phyloP scores from a whole-genome alignment of 1,140 invertebrate species.

The Tetranychus urticae region DNA sequence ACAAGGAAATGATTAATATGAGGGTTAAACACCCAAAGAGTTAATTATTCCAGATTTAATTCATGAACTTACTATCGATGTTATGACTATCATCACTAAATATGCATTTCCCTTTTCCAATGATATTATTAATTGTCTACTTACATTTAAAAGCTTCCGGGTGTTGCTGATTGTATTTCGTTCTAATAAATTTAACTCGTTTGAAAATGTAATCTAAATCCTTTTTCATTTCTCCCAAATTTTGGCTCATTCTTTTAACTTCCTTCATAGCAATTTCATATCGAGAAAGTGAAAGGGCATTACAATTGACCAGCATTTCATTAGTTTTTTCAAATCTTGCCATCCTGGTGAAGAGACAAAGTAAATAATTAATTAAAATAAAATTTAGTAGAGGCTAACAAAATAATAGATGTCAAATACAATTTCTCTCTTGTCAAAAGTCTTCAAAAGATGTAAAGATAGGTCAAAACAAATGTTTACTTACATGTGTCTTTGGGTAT shows the following conservation, averaged over 20 bases:
- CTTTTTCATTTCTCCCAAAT: constrained; percentile 38
- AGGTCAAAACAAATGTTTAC: background rate
- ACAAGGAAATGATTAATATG: too few species aligned
- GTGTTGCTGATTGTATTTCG: background rate
- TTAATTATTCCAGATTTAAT: too few species aligned
- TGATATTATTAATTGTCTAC: background rate
- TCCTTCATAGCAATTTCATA: constrained; percentile 53
- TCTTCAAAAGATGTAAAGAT: too few species aligned
- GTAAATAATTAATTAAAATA: background rate
- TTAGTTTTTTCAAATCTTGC: constrained; percentile 89
- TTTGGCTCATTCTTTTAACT: constrained; percentile 64
- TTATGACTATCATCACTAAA: too few species aligned
- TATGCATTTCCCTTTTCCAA: too few species aligned
- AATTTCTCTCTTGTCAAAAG: too few species aligned
- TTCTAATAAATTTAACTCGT: background rate
- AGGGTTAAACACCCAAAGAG: too few species aligned
- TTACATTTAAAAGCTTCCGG: background rate
- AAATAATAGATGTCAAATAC: too few species aligned
- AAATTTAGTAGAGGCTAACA: too few species aligned
- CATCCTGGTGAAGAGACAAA: constrained; percentile 36
- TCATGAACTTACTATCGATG: too few species aligned
- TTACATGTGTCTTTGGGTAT: background rate
- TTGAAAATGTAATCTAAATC: constrained; percentile 32
- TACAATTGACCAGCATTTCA: constrained; percentile 88
- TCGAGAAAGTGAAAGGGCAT: constrained; percentile 52